These are phyloP conservation scores for Nothocercus julius DNA, from an alignment of 2,113 vertebrate species.

Conservation along the genomic window DNA sequence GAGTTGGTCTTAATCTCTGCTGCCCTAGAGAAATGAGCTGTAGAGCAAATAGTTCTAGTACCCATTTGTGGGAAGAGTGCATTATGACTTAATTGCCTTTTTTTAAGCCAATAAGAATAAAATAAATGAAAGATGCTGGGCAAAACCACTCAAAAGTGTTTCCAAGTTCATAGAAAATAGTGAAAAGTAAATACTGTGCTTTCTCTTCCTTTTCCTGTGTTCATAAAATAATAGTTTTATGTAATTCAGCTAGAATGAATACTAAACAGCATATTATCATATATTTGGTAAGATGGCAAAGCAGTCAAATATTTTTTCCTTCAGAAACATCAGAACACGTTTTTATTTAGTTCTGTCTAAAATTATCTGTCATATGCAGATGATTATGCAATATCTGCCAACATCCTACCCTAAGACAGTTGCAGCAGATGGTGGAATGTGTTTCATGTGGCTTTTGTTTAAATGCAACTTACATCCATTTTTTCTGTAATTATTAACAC, in stretches of 20 bases:
- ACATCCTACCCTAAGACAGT: constrained; percentile 69
- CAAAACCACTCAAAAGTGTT: neutral
- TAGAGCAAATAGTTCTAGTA: neutral
- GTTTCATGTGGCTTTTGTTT: constrained; percentile 75
- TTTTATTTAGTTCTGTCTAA: constrained; percentile 73
- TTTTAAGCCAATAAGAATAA: neutral
- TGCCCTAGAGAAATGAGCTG: neutral
- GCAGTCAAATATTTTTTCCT: neutral
- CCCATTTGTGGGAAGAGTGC: neutral
- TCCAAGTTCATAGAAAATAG: neutral
- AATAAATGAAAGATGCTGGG: neutral
- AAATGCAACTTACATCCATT: constrained; percentile 66
- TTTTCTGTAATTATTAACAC: constrained; percentile 65
- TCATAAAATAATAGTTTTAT: neutral
- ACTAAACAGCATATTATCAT: neutral
- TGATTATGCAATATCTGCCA: constrained; percentile 75
- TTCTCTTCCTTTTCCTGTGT: neutral
- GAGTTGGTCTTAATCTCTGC: neutral
- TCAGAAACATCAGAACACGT: neutral
- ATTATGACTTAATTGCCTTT: neutral
- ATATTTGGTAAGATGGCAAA: neutral
- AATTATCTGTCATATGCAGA: constrained; percentile 77
- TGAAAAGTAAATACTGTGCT: neutral
- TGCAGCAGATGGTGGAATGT: constrained; percentile 74
- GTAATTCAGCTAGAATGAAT: neutral